A percentile compares a stretch with the other conserved stretches of the same genome.
Conservation (phyloP, 2,888 invertebrate species). For the Drosophila picticornis region DNA sequence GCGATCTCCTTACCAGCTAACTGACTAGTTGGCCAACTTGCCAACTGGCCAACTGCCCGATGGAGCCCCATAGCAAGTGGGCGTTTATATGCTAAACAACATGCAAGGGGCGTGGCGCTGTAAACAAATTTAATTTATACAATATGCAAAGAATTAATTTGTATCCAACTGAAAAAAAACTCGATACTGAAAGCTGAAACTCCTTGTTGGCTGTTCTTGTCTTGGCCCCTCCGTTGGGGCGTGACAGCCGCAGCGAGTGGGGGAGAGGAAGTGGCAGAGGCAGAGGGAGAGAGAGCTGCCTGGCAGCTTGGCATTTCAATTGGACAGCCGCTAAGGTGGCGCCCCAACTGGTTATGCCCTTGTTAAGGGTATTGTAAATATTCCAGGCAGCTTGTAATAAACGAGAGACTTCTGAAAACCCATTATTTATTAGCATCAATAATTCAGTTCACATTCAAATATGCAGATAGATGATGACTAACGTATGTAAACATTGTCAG, state of each 20-base stretch:
- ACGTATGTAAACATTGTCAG: too few relatives aligned
- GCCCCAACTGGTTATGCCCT: constrained; percentile 65
- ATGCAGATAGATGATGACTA: neutral
- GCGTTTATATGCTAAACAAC: constrained; percentile 84
- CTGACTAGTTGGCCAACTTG: constrained; percentile 1
- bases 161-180: constrained; percentile 27
- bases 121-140: constrained; percentile 84
- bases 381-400: neutral
- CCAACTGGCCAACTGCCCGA: neutral
- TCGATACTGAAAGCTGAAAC: neutral
- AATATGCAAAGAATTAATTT: constrained; percentile 82
- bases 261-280: neutral
- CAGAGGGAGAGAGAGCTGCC: constrained; percentile 6
- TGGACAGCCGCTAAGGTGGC: constrained; percentile 72
- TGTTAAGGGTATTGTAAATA: neutral
- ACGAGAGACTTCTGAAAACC: neutral
- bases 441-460: neutral
- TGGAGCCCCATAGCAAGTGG: constrained; percentile 43
- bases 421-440: neutral
- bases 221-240: constrained; percentile 26
- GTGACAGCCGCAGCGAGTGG: neutral
- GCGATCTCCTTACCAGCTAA: constrained; percentile 12
- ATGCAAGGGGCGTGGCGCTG: constrained; percentile 82
- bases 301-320: constrained; percentile 67
- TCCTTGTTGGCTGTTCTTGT: neutral